Conservation (phyloP, 2,797 vertebrate genomes). For the Hippoglossus hippoglossus region DNA sequence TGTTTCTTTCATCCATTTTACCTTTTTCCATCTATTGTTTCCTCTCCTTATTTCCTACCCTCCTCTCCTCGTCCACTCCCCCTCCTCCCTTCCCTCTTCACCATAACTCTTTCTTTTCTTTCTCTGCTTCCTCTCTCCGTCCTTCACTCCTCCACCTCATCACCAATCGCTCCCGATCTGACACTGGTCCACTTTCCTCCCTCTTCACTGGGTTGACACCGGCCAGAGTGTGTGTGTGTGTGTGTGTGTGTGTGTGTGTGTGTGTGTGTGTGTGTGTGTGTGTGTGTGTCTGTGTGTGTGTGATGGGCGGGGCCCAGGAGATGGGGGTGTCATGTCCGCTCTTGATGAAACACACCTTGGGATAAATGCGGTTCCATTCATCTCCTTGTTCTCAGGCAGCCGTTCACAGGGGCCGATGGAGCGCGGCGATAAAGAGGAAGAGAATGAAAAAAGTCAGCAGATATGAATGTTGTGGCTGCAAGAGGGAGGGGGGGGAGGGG, state of each 20-base stretch:
- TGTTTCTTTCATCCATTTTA: background rate
- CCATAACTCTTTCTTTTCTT: background rate
- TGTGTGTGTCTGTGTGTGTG: slow-evolving; percentile 4
- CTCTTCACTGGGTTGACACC: slow-evolving; percentile 23
- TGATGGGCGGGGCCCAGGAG: background rate
- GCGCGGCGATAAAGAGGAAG: slow-evolving; percentile 48
- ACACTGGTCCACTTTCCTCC: slow-evolving; percentile 30
- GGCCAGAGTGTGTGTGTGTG: background rate
- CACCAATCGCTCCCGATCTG: slow-evolving; percentile 16
- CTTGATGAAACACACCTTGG: slow-evolving; percentile 60
- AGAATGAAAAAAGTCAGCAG: background rate
- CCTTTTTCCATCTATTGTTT: background rate
- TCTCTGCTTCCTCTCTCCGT: background rate
- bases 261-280: slow-evolving; percentile 12
- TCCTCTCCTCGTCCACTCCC: background rate
- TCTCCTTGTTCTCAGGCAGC: slow-evolving; percentile 60
- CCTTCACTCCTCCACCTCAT: background rate
- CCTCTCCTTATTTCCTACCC: background rate
- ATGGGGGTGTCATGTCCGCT: slow-evolving; percentile 22
- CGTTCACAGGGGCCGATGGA: slow-evolving; percentile 66
- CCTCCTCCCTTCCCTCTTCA: background rate
- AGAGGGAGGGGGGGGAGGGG: slow-evolving; percentile 40
- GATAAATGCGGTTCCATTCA: slow-evolving; percentile 63
- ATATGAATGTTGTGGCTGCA: slow-evolving; percentile 22
- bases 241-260: slow-evolving; percentile 10